Base-by-base conservation (phyloP, 2,113 vertebrate genomes). In the Macrotus californicus region DNA sequence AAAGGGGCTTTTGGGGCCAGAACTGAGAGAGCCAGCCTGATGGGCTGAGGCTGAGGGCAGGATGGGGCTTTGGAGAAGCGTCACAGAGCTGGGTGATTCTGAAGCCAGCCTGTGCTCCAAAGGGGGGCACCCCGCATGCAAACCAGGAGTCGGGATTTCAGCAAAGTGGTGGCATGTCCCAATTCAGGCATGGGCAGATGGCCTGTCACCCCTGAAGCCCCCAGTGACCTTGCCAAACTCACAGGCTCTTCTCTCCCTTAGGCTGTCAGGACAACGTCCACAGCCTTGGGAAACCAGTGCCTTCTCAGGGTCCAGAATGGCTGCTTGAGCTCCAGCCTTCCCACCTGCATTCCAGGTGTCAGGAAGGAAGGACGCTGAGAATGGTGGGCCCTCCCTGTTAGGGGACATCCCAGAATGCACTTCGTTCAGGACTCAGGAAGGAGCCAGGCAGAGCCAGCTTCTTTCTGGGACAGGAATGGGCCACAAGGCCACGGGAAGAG, bases 11-110 rank as follows among this genome's bases (percentile, higher is more conserved):
- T 70, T 31, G 1, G 93, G 80, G 87, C 31, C 9, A 26, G 61
- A 19, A 0, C 0, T 15, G 29, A 19, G n/a, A 7, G 13, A 66
- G 16, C 5, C 0, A 0, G n/a, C 59, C 70, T 0, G 34, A 19
- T 36, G 61, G 56, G 73, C 22, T 12, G 73, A 46, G 22, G 43
- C 6, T 1, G n/a, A 34, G 48, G 43, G n/a, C 14, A 2, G 7
- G 29, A 3, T 14, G 83, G 90, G 54, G 16, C 59, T 87, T 94
- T 72, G 5, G 41, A 80, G 67, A 86, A 2, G 16, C 0, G 10
- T 83, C 76, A 19, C 0, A 39, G 79, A 13, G 36, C 67, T 15
- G 18, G 29, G 69, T 18, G 16, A n/a, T n/a, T 93, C 61, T 61
- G n/a, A 54, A 0, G 11, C 36, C 19, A 1, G 56, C 22, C n/a